Evolutionary conservation across 2,888 invertebrate genomes (phyloP).

Genomic region (Sarcophaga carnaria): DNA sequence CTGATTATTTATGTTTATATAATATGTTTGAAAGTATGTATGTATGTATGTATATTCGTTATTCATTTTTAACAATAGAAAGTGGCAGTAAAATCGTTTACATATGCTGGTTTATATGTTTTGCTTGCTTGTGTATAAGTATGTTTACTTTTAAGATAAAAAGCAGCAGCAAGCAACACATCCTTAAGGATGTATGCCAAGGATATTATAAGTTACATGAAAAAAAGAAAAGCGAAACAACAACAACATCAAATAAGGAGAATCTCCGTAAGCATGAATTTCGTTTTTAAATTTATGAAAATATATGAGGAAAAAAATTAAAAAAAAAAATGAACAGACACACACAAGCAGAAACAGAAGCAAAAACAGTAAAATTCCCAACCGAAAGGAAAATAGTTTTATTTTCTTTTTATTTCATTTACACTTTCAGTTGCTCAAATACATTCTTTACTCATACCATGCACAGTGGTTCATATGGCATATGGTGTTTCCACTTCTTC

Average conservation of each 20-base stretch:
- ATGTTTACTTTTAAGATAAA: slow-evolving; percentile 35
- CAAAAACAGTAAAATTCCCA: not conserved
- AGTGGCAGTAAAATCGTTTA: slow-evolving; percentile 47
- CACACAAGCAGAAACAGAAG: not conserved
- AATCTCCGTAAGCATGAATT: slow-evolving; percentile 58
- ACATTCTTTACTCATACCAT: not conserved
- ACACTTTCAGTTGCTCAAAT: not conserved
- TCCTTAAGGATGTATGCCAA: slow-evolving; percentile 67
- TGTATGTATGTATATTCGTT: not conserved
- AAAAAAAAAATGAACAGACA: slow-evolving; percentile 5
- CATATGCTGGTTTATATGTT: slow-evolving; percentile 6
- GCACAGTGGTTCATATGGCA: slow-evolving; percentile 1
- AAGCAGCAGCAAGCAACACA: slow-evolving; percentile 48
- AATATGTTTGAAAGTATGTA: too few species aligned
- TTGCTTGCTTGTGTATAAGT: too few species aligned
- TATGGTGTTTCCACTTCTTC: too few species aligned
- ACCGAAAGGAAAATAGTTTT: not conserved
- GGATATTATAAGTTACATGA: slow-evolving; percentile 56
- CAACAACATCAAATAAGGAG: not conserved
- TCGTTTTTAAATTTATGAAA: slow-evolving; percentile 51
- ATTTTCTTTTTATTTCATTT: not conserved
- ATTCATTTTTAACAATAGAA: slow-evolving; percentile 35
- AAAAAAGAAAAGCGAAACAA: slow-evolving; percentile 5
- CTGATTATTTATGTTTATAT: too few species aligned
- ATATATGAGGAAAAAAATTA: slow-evolving; percentile 10